phyloP scores from a whole-genome alignment of 2,797 vertebrate genomes.

The Pantherophis alleghaniensis region DNA sequence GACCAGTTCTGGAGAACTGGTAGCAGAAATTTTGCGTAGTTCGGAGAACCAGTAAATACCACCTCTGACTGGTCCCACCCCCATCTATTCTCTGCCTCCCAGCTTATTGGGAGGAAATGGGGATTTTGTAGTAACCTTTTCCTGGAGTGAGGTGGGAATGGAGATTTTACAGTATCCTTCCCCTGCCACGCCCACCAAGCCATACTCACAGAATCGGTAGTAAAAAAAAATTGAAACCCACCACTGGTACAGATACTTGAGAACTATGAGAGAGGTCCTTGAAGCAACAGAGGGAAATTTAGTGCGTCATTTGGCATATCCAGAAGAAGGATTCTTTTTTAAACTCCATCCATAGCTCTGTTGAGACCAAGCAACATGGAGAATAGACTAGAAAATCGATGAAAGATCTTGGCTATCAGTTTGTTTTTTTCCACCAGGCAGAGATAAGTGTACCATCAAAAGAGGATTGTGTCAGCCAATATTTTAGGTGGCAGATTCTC shows the following conservation, averaged over 20 bases:
- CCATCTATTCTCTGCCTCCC: no score
- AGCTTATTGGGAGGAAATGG: no score
- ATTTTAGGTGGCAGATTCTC: background rate
- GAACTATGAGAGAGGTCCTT: background rate
- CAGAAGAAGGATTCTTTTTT: background rate
- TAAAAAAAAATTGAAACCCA: no score
- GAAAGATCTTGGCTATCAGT: background rate
- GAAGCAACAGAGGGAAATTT: background rate
- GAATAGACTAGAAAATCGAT: background rate
- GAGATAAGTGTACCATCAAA: background rate
- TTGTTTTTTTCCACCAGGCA: background rate
- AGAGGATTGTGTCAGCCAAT: background rate
- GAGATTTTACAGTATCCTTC: no score
- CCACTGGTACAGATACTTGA: background rate
- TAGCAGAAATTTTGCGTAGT: no score
- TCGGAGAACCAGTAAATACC: no score
- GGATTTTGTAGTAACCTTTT: no score
- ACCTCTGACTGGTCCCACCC: no score
- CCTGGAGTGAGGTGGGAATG: no score
- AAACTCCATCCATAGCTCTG: background rate
- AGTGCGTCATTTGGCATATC: background rate
- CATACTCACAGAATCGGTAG: no score
- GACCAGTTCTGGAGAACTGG: no score
- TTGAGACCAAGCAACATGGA: background rate
- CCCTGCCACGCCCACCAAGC: no score